These are phyloP conservation scores for Capreolus pygargus DNA, from an alignment of 2,113 vertebrate species.

Conservation along the genomic window DNA sequence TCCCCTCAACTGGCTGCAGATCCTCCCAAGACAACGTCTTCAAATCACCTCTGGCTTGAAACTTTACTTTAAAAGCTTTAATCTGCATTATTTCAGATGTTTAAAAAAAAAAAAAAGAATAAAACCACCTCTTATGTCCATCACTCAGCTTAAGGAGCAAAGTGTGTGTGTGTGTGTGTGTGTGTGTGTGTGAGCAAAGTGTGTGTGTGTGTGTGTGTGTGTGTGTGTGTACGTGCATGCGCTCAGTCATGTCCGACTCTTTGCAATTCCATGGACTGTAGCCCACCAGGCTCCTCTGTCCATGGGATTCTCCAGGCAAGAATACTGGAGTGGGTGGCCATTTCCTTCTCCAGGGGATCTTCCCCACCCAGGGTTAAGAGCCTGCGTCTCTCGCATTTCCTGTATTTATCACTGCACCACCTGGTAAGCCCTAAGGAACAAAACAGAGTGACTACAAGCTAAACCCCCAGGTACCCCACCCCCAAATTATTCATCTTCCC, in stretches of 20 bases:
- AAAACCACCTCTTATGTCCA: neutral
- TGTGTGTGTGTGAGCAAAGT: too few relatives aligned
- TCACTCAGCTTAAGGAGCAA: neutral
- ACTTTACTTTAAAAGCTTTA: neutral
- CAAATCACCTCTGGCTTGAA: neutral
- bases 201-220: neutral
- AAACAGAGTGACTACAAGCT: neutral
- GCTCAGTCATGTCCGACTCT: neutral
- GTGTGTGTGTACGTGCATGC: rapidly evolving
- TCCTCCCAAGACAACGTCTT: neutral
- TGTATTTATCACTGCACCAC: neutral
- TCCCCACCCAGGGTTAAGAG: neutral
- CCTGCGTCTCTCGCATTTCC: neutral
- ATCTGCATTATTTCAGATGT: neutral
- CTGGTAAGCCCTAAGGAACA: neutral
- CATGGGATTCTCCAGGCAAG: neutral
- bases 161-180: neutral
- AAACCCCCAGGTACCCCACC: neutral
- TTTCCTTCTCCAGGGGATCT: neutral
- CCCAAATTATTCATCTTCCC: neutral
- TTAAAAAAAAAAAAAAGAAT: neutral
- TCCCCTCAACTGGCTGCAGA: neutral
- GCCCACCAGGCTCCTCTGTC: neutral
- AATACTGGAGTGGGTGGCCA: neutral
- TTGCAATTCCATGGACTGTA: neutral